phyloP scores from a whole-genome alignment of 2,888 invertebrate genomes.

The Drosophila cognata region DNA sequence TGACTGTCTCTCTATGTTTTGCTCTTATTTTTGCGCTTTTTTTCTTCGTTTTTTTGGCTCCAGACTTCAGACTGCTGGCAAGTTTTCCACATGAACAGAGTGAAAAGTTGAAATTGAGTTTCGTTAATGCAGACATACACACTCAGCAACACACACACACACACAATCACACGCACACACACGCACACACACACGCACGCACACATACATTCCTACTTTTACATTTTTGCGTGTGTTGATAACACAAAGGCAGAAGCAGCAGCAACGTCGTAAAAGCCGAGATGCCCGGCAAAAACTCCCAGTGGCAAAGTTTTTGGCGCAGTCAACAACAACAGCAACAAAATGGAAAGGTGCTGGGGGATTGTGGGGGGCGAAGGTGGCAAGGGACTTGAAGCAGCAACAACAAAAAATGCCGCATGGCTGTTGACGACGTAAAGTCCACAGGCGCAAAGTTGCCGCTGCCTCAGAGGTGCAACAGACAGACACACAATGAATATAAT shows the following conservation, averaged over 20 bases:
- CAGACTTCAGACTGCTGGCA: conserved; percentile 51
- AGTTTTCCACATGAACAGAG: conserved; percentile 70
- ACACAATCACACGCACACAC: conserved; percentile 6
- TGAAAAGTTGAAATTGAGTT: conserved; percentile 71
- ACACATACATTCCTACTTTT: not conserved
- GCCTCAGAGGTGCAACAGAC: conserved; percentile 56
- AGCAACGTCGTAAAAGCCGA: conserved; percentile 36
- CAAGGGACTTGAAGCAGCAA: conserved; percentile 10
- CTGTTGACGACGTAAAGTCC: conserved; percentile 59
- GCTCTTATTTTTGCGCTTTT: not conserved
- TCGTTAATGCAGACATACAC: conserved; percentile 61
- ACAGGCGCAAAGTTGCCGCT: conserved; percentile 56
- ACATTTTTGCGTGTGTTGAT: conserved; percentile 52
- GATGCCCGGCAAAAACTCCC: conserved; percentile 54
- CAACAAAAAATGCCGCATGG: conserved; percentile 38
- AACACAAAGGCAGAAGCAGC: conserved; percentile 44
- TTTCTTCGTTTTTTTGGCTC: conserved; percentile 8
- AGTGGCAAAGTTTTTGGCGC: conserved; percentile 64
- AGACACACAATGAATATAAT: conserved; percentile 34
- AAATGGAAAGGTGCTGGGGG: no score
- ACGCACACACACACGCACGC: conserved; percentile 10
- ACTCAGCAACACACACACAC: conserved; percentile 6
- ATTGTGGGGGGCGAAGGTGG: not conserved
- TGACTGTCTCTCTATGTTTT: conserved; percentile 32
- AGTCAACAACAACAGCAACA: conserved; percentile 50